Base-by-base conservation (phyloP, 2,113 vertebrate genomes). In the Ceuthmochares aereus region DNA sequence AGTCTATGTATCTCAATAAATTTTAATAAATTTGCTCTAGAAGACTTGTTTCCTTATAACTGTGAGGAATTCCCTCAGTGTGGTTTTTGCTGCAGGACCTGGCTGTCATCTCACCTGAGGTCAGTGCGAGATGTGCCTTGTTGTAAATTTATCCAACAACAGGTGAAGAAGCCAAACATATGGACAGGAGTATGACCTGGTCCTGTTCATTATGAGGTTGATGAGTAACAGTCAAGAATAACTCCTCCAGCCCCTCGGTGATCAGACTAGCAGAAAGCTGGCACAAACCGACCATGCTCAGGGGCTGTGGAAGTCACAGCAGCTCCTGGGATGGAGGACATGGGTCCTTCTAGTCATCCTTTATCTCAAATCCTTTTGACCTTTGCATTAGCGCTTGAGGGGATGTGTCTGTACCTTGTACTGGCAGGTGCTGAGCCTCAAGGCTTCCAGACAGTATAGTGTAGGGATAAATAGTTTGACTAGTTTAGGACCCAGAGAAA, bases 361-460 rank as follows among this genome's bases (percentile, higher is more conserved):
- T n/a, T 7, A 4, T 10, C 58, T 45, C 43, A 64, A 12, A 56
- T 7, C 72, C 58, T 37, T 26, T 36, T 70, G 51, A 10, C 18
- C n/a, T 92, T 49, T 37, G 8, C 19, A 5, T 9, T 55, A 32
- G 27, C 49, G 12, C 16, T 15, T 32, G 32, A 36, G 34, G 17
- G 26, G 36, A 11, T 22, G 22, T 20, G 26, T 26, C 51, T 47
- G 2, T 6, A 26, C 22, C 16, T 11, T 54, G 12, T 30, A 69
- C 56, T 9, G 36, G 37, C 14, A n/a, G 14, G 9, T 43, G 34
- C 5, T 0, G 3, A 58, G 37, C 7, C 4, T 12, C 51, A 29
- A 5, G 47, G 27, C 18, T 23, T 89, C 27, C 23, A 32, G 55
- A 14, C 8, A 62, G 3, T 32, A 45, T 5, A 25, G 15, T 2